These are phyloP conservation scores for Saiga tatarica DNA, from an alignment of 2,113 vertebrate genomes.

Conservation along the genomic window DNA sequence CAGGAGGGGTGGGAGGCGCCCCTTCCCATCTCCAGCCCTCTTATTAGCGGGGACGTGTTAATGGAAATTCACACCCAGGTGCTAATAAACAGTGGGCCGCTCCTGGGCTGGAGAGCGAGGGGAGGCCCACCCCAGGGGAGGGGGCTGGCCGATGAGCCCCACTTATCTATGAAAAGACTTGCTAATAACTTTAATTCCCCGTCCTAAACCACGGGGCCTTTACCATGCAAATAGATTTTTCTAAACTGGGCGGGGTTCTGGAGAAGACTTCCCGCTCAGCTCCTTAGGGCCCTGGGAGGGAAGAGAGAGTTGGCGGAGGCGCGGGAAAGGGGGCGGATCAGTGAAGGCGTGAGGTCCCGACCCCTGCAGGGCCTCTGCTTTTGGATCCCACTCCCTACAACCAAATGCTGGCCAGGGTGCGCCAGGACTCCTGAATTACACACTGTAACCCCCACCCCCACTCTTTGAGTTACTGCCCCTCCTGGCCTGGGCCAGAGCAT, in stretches of 20 bases:
- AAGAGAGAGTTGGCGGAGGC: background rate
- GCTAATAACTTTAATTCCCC: constrained; percentile 76
- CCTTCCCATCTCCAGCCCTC: background rate
- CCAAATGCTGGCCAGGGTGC: background rate
- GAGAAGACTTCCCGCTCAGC: background rate
- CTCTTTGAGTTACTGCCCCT: no score
- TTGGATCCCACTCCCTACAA: background rate
- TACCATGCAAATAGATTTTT: constrained; percentile 67
- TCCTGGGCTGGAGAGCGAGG: background rate
- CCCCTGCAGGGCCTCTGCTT: background rate
- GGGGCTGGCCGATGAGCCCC: background rate
- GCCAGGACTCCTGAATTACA: background rate
- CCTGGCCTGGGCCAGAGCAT: background rate
- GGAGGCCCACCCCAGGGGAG: background rate
- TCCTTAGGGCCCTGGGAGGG: background rate
- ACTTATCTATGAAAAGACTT: constrained; percentile 71
- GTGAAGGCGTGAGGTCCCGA: background rate
- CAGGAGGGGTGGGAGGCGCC: background rate
- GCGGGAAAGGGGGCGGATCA: background rate
- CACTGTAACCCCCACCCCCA: background rate
- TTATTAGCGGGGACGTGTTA: constrained; percentile 60
- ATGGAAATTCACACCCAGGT: constrained; percentile 66
- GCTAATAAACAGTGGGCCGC: constrained; percentile 52
- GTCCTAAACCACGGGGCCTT: constrained; percentile 26
- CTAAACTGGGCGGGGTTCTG: background rate